Evolutionary conservation across 2,113 vertebrate species (phyloP).

Genomic region (Junco hyemalis): DNA sequence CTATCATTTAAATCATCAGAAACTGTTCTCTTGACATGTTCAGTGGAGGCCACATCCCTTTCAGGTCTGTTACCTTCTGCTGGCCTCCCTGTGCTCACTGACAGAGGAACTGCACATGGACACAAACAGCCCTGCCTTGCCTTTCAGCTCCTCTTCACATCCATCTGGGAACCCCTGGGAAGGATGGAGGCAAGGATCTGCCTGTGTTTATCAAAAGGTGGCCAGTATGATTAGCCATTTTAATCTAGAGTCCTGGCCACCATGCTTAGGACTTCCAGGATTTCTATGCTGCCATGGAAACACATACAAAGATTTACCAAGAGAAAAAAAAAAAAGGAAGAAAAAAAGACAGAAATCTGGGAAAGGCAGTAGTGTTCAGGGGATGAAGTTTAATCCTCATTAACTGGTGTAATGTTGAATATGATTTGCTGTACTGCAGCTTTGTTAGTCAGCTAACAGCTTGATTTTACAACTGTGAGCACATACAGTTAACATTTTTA

Average conservation of each 20-base stretch:
- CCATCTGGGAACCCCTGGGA: neutral
- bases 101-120: neutral
- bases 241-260: neutral
- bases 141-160: neutral
- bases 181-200: neutral
- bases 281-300: neutral
- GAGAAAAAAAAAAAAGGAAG: neutral
- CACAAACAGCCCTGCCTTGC: neutral
- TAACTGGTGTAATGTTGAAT: neutral
- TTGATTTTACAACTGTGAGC: slow-evolving; percentile 1
- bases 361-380: neutral
- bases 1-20: neutral
- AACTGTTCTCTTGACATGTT: neutral
- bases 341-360: neutral
- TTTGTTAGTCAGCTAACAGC: slow-evolving; percentile 17
- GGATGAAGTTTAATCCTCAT: slow-evolving; percentile 25
- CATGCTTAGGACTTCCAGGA: neutral
- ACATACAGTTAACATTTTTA: slow-evolving; percentile 1
- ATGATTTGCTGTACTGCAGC: neutral
- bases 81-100: neutral
- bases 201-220: neutral
- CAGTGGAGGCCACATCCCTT: neutral
- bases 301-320: neutral
- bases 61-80: neutral
- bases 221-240: neutral